These are phyloP conservation scores for Phylloscopus trochilus DNA, from an alignment of 2,113 vertebrate species.

Conservation along the genomic window DNA sequence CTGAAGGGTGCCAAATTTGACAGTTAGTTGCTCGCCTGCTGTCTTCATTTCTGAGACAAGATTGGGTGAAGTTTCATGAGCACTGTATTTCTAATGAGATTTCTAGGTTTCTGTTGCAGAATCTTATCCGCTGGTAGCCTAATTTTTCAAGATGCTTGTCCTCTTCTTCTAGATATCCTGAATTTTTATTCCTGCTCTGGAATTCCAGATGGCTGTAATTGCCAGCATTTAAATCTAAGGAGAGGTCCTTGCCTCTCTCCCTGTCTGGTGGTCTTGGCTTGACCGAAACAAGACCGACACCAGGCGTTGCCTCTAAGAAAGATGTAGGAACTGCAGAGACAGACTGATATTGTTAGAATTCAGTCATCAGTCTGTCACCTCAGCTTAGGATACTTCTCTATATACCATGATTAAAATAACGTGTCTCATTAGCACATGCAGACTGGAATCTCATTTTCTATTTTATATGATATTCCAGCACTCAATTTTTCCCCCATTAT, in stretches of 20 bases:
- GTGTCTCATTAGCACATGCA: not conserved
- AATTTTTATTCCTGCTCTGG: not conserved
- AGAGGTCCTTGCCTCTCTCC: not conserved
- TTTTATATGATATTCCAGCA: not conserved
- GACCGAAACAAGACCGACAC: not conserved
- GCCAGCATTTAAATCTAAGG: not conserved
- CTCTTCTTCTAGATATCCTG: not conserved
- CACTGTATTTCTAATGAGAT: constrained; percentile 55
- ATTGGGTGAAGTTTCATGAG: not conserved
- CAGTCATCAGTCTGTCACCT: not conserved
- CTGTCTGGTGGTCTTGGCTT: not conserved
- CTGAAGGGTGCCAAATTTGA: constrained; percentile 41
- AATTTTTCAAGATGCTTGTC: not conserved
- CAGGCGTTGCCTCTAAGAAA: not conserved
- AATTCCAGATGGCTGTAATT: not conserved
- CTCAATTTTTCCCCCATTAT: not conserved
- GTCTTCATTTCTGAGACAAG: constrained; percentile 38
- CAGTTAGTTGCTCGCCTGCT: constrained; percentile 48
- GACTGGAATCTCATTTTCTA: not conserved
- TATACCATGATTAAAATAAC: not conserved
- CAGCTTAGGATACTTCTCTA: not conserved
- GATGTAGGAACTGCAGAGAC: not conserved
- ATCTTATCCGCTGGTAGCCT: not conserved
- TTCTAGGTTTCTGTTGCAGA: constrained; percentile 8
- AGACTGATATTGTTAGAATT: not conserved